Percentiles rank a stretch among this genome's conserved stretches.
These are phyloP conservation scores for Atrina japonica DNA, from an alignment of 2,888 invertebrate genomes.

Conservation along the genomic window DNA sequence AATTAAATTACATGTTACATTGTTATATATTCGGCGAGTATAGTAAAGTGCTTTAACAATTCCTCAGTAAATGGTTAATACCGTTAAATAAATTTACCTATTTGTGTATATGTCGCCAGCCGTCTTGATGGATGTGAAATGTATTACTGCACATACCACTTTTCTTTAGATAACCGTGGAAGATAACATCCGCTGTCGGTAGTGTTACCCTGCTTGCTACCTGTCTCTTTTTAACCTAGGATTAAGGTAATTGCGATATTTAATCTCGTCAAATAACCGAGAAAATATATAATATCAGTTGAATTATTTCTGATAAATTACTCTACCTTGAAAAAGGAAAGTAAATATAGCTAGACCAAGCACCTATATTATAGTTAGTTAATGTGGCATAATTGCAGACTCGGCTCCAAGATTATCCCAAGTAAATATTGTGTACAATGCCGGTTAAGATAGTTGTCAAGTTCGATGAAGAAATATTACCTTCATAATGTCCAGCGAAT, in stretches of 20 bases:
- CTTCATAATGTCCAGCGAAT: constrained; percentile 39
- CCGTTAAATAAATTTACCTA: too few species aligned
- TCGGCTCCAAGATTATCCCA: constrained; percentile 39
- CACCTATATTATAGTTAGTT: constrained; percentile 41
- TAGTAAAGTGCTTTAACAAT: too few species aligned
- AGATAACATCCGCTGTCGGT: too few species aligned
- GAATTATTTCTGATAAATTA: constrained; percentile 43
- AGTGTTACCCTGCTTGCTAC: neutral
- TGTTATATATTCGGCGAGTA: too few species aligned
- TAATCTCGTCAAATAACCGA: constrained; percentile 47
- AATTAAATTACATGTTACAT: too few species aligned
- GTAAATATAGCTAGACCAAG: constrained; percentile 42
- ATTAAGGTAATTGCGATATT: constrained; percentile 45
- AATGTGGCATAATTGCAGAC: constrained; percentile 42
- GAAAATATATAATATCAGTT: constrained; percentile 46
- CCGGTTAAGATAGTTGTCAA: constrained; percentile 38
- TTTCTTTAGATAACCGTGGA: too few species aligned
- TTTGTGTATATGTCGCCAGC: constrained; percentile 4
- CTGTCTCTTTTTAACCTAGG: constrained; percentile 39
- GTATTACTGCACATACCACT: neutral
- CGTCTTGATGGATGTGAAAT: neutral
- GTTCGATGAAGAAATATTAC: constrained; percentile 38
- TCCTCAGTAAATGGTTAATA: too few species aligned
- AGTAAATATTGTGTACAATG: constrained; percentile 31
- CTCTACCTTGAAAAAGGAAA: constrained; percentile 39